Evolutionary conservation across 2,888 invertebrate species (phyloP).

Genomic region (Seira ritae): DNA sequence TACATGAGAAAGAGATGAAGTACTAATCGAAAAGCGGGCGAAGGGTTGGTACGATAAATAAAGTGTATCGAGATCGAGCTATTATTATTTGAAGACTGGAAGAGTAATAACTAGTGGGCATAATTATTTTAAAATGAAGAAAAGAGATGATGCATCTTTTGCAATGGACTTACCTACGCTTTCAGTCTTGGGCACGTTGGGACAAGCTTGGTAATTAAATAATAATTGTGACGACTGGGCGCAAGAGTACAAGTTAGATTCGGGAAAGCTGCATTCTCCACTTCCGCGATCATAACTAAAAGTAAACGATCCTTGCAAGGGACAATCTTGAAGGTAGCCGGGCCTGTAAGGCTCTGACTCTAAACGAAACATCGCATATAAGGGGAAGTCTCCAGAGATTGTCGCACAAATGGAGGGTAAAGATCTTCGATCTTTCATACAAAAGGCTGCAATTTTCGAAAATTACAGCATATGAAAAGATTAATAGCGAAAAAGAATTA

Average conservation of each 20-base stretch:
- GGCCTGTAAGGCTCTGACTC: conserved; percentile 89
- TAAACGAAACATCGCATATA: conserved; percentile 93
- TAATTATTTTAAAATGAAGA: conserved; percentile 25
- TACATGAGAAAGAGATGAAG: neutral
- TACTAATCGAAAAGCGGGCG: no score
- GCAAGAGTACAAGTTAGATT: conserved; percentile 94
- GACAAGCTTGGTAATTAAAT: conserved; percentile 95
- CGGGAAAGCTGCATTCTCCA: conserved; percentile 91
- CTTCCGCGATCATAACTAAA: conserved; percentile 95
- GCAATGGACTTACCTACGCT: conserved; percentile 91
- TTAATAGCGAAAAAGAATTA: no score
- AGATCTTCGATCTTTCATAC: conserved; percentile 51
- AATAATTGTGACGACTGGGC: conserved; percentile 93
- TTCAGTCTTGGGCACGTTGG: conserved; percentile 92
- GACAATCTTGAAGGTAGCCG: no score
- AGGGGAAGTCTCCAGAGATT: conserved; percentile 84
- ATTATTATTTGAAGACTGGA: no score
- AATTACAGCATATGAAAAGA: neutral
- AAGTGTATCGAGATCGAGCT: conserved; percentile 24
- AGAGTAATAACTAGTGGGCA: conserved; percentile 35
- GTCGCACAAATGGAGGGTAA: conserved; percentile 61
- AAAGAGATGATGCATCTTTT: no score
- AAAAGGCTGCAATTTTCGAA: conserved; percentile 52
- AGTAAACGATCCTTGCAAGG: conserved; percentile 90
- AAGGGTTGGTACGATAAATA: neutral